A percentile compares a stretch with the other conserved stretches of the same genome.
Evolutionary conservation across 2,113 vertebrate genomes (phyloP).

Genomic region (Octodon degus): DNA sequence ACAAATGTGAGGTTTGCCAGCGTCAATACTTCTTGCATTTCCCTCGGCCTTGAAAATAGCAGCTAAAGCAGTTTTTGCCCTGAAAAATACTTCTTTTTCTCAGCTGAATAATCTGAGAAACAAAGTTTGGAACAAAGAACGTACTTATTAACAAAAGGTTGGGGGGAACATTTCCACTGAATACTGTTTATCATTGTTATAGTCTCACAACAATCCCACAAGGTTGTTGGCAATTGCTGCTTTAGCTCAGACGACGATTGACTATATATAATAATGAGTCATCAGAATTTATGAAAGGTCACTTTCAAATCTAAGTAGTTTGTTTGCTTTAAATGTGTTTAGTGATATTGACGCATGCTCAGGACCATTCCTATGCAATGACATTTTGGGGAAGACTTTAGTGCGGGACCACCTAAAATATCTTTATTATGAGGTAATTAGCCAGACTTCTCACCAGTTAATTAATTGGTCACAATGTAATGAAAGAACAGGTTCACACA

Average conservation of each 20-base stretch:
- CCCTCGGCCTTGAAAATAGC: slow-evolving; percentile 27
- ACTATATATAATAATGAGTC: not conserved
- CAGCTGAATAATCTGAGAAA: slow-evolving; percentile 54
- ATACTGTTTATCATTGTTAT: slow-evolving; percentile 40
- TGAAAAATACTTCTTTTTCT: slow-evolving; percentile 7
- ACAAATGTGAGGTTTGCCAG: slow-evolving; percentile 57
- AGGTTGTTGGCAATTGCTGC: not conserved
- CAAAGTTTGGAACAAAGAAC: slow-evolving; percentile 49
- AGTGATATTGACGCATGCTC: not conserved
- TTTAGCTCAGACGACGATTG: not conserved
- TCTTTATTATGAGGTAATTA: not conserved
- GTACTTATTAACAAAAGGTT: not conserved
- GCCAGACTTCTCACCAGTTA: not conserved
- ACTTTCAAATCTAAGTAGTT: slow-evolving; percentile 38
- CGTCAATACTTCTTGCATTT: slow-evolving; percentile 33
- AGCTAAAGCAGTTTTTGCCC: not conserved
- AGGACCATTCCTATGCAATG: not conserved
- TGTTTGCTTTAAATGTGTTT: slow-evolving; percentile 41
- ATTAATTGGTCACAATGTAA: not conserved
- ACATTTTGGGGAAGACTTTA: not conserved
- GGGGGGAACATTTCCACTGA: slow-evolving; percentile 43
- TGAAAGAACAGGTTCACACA: not conserved
- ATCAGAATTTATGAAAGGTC: slow-evolving; percentile 34
- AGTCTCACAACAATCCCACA: not conserved
- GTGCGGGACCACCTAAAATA: not conserved